Evolutionary conservation across 2,797 vertebrate species (phyloP).

Genomic region (Platyrinchus mystaceus): DNA sequence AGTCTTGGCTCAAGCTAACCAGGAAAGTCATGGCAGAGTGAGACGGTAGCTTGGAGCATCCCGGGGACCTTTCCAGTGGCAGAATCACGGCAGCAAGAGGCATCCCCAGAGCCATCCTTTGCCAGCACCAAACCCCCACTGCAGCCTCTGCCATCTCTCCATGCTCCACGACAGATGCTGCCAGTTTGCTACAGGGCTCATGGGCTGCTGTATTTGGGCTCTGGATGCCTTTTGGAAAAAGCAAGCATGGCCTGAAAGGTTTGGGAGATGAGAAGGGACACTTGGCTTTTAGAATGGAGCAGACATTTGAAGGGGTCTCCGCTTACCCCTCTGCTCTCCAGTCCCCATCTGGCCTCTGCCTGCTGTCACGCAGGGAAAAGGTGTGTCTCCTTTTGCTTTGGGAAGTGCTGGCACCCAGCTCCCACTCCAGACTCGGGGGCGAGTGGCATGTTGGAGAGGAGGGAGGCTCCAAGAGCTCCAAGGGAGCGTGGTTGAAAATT

Average conservation of each 20-base stretch:
- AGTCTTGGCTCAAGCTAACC: not conserved
- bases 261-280: not conserved
- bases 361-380: fast-evolving
- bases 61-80: not conserved
- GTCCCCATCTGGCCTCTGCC: not conserved
- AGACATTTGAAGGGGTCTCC: not conserved
- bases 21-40: not conserved
- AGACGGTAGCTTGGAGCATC: not conserved
- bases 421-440: fast-evolving
- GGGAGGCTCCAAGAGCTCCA: not conserved
- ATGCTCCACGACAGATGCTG: fast-evolving
- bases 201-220: fast-evolving
- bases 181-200: not conserved
- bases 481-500: not conserved
- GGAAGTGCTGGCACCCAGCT: not conserved
- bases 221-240: not conserved
- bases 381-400: not conserved
- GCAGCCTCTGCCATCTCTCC: fast-evolving
- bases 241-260: not conserved
- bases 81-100: fast-evolving
- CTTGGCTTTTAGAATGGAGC: not conserved
- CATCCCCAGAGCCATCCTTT: fast-evolving
- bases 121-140: not conserved
- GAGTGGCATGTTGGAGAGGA: not conserved
- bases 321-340: not conserved